A percentile compares a stretch with the other conserved stretches of the same genome.
phyloP scores from a whole-genome alignment of 2,113 vertebrate species.

The Glaucidium brasilianum region DNA sequence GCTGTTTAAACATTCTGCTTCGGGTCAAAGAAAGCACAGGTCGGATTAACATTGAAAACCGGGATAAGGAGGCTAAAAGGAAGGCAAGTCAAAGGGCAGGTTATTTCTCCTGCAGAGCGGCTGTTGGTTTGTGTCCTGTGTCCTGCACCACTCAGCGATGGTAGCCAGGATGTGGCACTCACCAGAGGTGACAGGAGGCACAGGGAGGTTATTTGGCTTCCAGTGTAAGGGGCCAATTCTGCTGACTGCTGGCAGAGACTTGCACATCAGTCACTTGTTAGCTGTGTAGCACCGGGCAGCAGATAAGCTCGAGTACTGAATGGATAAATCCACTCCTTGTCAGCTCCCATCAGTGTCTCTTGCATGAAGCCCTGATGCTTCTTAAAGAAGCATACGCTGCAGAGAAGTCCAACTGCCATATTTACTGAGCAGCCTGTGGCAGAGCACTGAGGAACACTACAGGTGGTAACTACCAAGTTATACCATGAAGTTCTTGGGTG shows the following conservation, averaged over 20 bases:
- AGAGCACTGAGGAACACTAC: background rate
- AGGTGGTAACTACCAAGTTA: background rate
- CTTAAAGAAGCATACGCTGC: slow-evolving; percentile 43
- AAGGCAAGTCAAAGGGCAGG: background rate
- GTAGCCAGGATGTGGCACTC: slow-evolving; percentile 8
- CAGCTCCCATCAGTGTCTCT: slow-evolving; percentile 55
- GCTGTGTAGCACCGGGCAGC: slow-evolving; percentile 19
- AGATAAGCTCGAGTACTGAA: slow-evolving; percentile 46
- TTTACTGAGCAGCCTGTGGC: background rate
- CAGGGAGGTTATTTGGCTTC: background rate
- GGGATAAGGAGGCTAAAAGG: background rate
- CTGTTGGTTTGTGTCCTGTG: background rate
- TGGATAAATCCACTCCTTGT: slow-evolving; percentile 62
- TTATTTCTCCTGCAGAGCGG: background rate
- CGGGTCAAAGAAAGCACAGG: background rate
- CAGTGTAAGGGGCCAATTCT: background rate
- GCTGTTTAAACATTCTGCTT: background rate
- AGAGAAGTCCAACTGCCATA: background rate
- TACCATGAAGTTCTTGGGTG: background rate
- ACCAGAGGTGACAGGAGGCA: background rate
- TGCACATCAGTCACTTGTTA: slow-evolving; percentile 2
- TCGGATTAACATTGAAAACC: background rate
- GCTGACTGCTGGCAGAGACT: slow-evolving; percentile 24
- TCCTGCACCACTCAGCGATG: rapidly evolving
- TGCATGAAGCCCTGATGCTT: slow-evolving; percentile 9